Conservation (phyloP, 2,113 vertebrate species). For the Tupaia tana region DNA sequence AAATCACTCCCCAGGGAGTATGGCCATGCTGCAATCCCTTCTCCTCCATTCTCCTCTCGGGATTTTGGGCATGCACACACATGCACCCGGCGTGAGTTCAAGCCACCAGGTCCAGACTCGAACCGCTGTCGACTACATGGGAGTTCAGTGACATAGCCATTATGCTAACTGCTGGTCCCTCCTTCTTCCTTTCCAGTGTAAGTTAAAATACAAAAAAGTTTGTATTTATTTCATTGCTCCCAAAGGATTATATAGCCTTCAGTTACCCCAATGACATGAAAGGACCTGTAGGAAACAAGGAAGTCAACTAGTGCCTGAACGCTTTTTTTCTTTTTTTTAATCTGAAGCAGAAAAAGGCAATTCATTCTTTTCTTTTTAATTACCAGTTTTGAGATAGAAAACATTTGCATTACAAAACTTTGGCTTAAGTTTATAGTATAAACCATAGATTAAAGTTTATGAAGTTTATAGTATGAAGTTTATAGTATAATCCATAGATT, state of each 20-base stretch:
- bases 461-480: too few relatives aligned
- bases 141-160: too few relatives aligned
- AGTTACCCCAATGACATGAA: neutral
- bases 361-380: constrained; percentile 18
- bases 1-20: too few relatives aligned
- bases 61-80: too few relatives aligned
- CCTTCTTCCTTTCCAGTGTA: neutral
- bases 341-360: constrained; percentile 19
- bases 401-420: constrained; percentile 26
- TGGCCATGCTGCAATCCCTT: too few relatives aligned
- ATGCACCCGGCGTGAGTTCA: too few relatives aligned
- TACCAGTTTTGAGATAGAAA: constrained; percentile 25
- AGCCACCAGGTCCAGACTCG: too few relatives aligned
- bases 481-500: neutral
- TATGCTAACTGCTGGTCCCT: neutral
- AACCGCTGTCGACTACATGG: too few relatives aligned
- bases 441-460: neutral
- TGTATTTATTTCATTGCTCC: neutral
- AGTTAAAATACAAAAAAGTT: neutral
- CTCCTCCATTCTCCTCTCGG: too few relatives aligned
- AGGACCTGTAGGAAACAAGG: constrained; percentile 16
- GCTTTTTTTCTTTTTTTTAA: neutral
- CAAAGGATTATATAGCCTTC: neutral
- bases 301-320: neutral
- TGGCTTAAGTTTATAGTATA: neutral